Conservation (phyloP, 2,797 vertebrate genomes). For the Eutrigla gurnardus region DNA sequence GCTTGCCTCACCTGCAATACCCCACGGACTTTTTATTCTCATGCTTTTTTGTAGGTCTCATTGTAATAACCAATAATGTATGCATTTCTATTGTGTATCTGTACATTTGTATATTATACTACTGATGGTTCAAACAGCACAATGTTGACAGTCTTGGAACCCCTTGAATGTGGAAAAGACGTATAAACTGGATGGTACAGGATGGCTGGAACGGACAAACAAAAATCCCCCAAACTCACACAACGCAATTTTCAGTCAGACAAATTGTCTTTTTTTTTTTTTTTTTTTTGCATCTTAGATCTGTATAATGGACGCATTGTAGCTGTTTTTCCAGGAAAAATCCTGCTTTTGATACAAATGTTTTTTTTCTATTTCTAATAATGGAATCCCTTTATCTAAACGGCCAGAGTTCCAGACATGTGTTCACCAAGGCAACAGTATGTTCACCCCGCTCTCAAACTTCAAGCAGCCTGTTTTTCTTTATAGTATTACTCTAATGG, state of each 20-base stretch:
- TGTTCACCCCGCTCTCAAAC: slow-evolving; percentile 58
- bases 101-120: slow-evolving; percentile 92
- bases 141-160: slow-evolving; percentile 90
- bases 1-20: slow-evolving; percentile 89
- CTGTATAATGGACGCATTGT: slow-evolving; percentile 51
- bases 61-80: slow-evolving; percentile 94
- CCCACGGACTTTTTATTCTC: slow-evolving; percentile 91
- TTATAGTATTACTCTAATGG: slow-evolving; percentile 41
- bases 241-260: slow-evolving; percentile 50
- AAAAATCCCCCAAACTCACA: slow-evolving; percentile 49
- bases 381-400: slow-evolving; percentile 78
- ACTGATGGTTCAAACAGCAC: slow-evolving; percentile 96
- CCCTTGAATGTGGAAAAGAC: slow-evolving; percentile 65
- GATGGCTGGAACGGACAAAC: slow-evolving; percentile 49
- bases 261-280: slow-evolving; percentile 45
- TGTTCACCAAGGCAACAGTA: slow-evolving; percentile 67
- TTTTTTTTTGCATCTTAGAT: slow-evolving; percentile 48
- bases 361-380: slow-evolving; percentile 72
- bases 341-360: slow-evolving; percentile 77
- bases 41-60: slow-evolving; percentile 93
- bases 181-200: slow-evolving; percentile 50
- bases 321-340: slow-evolving; percentile 60
- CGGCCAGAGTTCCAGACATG: slow-evolving; percentile 71
- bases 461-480: slow-evolving; percentile 33
- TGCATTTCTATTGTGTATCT: slow-evolving; percentile 97